Conservation (phyloP, 2,797 vertebrate genomes). For the Chelonia mydas region DNA sequence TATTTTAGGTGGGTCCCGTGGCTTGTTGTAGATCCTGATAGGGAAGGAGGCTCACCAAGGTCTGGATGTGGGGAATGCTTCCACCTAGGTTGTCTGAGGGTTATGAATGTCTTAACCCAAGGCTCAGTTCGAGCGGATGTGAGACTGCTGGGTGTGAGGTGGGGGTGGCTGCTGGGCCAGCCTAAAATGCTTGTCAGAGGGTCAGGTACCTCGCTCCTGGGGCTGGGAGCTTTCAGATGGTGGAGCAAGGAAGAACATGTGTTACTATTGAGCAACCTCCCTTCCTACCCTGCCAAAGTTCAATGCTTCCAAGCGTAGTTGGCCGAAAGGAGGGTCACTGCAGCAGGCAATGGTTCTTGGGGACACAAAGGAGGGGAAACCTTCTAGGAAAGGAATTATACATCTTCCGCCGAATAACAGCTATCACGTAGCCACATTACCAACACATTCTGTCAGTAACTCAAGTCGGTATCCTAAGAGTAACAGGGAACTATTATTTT, state of each 20-base stretch:
- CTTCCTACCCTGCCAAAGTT: not conserved
- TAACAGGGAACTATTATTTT: not conserved
- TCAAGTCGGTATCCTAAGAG: not conserved
- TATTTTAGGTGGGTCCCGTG: not conserved
- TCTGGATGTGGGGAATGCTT: not conserved
- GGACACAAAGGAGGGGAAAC: not conserved
- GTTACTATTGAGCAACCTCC: not conserved
- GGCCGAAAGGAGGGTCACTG: not conserved
- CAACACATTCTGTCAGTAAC: not conserved
- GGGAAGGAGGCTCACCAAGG: not conserved
- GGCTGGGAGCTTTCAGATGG: not conserved
- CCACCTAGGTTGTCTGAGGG: not conserved
- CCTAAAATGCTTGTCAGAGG: not conserved
- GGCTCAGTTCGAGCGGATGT: not conserved
- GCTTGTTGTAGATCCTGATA: not conserved
- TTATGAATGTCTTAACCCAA: not conserved
- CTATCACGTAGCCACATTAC: not conserved
- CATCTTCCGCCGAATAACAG: not conserved
- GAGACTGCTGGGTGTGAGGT: not conserved
- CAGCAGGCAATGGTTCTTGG: not conserved
- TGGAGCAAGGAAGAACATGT: not conserved
- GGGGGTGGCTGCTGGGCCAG: not conserved
- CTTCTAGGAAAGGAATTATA: not conserved
- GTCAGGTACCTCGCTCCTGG: not conserved
- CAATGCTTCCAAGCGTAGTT: not conserved